Evolutionary conservation across 92 coral and sea anemone species (phyloP).

Genomic region (Epizoanthus stellaris): DNA sequence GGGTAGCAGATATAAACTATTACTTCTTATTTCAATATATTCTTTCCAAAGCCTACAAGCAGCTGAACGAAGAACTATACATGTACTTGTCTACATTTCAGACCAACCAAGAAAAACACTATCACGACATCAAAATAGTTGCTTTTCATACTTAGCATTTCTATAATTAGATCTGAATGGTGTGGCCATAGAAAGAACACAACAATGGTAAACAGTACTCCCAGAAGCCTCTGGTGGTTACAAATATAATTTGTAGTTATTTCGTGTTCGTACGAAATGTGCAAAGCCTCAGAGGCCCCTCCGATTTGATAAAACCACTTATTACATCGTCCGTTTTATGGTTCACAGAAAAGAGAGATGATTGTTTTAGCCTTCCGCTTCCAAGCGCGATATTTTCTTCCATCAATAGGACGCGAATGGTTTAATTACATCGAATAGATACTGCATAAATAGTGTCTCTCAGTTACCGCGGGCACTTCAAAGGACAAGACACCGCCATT

Average conservation of each 20-base stretch:
- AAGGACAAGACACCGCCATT: slow-evolving; percentile 29
- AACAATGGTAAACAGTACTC: neutral
- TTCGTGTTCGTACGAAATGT: neutral
- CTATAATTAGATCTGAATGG: too few relatives aligned
- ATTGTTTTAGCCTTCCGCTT: neutral
- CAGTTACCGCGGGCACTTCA: slow-evolving; percentile 42
- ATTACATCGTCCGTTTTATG: neutral
- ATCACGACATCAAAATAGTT: neutral
- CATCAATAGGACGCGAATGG: neutral
- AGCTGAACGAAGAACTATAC: neutral
- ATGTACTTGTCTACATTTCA: neutral
- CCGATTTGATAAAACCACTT: neutral
- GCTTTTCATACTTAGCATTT: neutral
- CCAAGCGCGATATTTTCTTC: slow-evolving; percentile 18
- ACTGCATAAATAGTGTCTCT: slow-evolving; percentile 25
- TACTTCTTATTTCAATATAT: neutral
- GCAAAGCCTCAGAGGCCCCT: neutral
- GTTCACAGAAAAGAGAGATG: too few relatives aligned
- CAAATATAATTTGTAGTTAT: neutral
- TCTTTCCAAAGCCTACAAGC: neutral
- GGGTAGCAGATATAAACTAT: neutral
- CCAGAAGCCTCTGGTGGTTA: too few relatives aligned
- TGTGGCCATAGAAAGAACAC: too few relatives aligned
- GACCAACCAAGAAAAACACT: neutral
- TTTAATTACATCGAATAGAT: slow-evolving; percentile 36